Evolutionary conservation across 2,113 vertebrate species (phyloP).

Genomic region (Eurystomus gularis): DNA sequence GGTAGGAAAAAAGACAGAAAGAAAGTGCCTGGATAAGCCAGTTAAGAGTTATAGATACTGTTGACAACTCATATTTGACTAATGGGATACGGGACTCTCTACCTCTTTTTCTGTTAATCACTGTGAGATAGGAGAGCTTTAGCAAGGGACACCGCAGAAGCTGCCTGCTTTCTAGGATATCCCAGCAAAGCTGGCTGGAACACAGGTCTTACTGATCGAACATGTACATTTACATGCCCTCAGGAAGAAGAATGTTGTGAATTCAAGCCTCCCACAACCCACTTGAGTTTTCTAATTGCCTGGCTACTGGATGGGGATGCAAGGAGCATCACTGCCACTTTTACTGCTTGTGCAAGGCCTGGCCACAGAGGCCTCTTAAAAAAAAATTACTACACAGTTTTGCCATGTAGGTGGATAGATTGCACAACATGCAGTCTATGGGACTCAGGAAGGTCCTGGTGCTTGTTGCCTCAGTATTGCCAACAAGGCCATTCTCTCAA

Average conservation of each 20-base stretch:
- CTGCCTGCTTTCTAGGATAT: not conserved
- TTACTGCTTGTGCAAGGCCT: not conserved
- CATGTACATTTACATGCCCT: not conserved
- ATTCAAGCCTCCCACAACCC: not conserved
- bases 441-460: not conserved
- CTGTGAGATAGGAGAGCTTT: not conserved
- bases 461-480: not conserved
- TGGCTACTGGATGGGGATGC: not conserved
- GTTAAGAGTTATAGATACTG: not conserved
- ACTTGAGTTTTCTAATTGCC: not conserved
- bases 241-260: not conserved
- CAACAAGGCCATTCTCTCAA: not conserved
- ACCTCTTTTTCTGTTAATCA: not conserved
- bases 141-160: not conserved
- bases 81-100: not conserved
- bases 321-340: not conserved
- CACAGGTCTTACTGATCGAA: not conserved
- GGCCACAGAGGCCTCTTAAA: not conserved
- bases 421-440: not conserved
- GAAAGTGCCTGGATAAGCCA: not conserved
- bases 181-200: not conserved
- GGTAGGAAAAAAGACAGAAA: not conserved
- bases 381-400: rapidly evolving
- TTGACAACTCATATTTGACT: not conserved
- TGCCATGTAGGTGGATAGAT: not conserved